Percentiles rank a stretch among this genome's conserved stretches.
Evolutionary conservation across 2,888 invertebrate genomes (phyloP).

Genomic region (Drosophila melanosoma): DNA sequence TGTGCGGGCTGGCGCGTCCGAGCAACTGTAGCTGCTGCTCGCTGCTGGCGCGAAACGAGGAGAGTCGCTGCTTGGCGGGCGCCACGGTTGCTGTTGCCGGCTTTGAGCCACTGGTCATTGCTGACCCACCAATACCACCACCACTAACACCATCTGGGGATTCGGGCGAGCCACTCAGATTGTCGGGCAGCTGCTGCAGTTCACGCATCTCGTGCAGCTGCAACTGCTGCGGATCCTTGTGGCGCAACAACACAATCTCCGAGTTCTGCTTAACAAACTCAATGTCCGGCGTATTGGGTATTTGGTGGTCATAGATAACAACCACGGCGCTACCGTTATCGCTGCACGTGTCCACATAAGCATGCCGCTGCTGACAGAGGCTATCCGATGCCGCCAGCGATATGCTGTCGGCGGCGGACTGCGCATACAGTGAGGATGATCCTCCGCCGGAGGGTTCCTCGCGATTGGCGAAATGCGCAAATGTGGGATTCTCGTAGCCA

Average conservation of each 20-base stretch:
- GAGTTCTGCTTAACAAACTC: slow-evolving; percentile 84
- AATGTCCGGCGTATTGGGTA: slow-evolving; percentile 83
- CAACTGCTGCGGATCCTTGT: slow-evolving; percentile 82
- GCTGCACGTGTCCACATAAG: slow-evolving; percentile 74
- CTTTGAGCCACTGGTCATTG: slow-evolving; percentile 5
- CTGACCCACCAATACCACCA: slow-evolving; percentile 12
- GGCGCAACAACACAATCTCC: slow-evolving; percentile 84
- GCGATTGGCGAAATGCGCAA: slow-evolving; percentile 82
- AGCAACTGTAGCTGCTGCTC: slow-evolving; percentile 83
- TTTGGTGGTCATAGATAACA: slow-evolving; percentile 84
- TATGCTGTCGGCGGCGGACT: slow-evolving; percentile 67
- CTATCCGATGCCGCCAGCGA: slow-evolving; percentile 66
- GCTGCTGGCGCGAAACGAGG: slow-evolving; percentile 84
- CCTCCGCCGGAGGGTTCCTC: slow-evolving; percentile 54
- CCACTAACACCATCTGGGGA: slow-evolving; percentile 47
- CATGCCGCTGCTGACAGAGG: slow-evolving; percentile 64
- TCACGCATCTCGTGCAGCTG: slow-evolving; percentile 80
- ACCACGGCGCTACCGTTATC: slow-evolving; percentile 81
- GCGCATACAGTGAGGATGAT: slow-evolving; percentile 45
- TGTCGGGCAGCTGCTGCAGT: slow-evolving; percentile 79
- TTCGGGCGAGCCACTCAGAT: slow-evolving; percentile 64
- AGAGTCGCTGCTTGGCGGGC: slow-evolving; percentile 84
- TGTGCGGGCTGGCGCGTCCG: slow-evolving; percentile 72
- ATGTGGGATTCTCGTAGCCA: slow-evolving; percentile 85
- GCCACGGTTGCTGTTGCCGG: slow-evolving; percentile 81